phyloP scores from a whole-genome alignment of 2,113 vertebrate species.

The Oenanthe oenanthe region DNA sequence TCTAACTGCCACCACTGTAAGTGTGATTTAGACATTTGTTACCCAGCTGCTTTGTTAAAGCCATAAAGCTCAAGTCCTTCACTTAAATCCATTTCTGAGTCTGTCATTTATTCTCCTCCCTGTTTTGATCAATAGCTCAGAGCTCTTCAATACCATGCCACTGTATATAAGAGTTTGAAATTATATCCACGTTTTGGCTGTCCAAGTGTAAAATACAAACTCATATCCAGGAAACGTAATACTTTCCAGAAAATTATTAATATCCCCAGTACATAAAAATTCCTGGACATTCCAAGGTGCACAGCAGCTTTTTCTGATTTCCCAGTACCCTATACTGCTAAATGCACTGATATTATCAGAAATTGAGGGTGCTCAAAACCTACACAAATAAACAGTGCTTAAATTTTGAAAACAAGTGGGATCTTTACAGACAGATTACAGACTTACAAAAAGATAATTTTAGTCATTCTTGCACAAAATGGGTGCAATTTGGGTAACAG shows the following conservation, averaged over 20 bases:
- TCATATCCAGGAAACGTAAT: not conserved
- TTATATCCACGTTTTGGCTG: not conserved
- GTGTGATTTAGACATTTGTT: not conserved
- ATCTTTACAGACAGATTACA: not conserved
- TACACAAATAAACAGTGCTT: not conserved
- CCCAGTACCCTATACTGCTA: not conserved
- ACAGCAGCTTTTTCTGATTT: not conserved
- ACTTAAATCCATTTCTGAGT: not conserved
- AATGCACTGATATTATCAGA: not conserved
- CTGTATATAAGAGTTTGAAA: not conserved
- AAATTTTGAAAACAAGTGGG: not conserved
- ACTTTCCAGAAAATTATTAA: not conserved
- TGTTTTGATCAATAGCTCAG: not conserved
- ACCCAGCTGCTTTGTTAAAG: not conserved
- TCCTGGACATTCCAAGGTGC: not conserved
- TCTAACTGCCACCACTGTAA: not conserved
- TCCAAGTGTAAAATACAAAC: not conserved
- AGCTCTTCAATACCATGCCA: not conserved
- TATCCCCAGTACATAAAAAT: not conserved
- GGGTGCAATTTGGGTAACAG: not conserved
- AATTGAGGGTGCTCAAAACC: not conserved
- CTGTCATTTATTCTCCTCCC: not conserved
- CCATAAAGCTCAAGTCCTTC: not conserved
- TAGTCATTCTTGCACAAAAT: not conserved
- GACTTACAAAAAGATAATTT: not conserved